phyloP scores from a whole-genome alignment of 2,797 vertebrate species.

The Anolis apletophallus region DNA sequence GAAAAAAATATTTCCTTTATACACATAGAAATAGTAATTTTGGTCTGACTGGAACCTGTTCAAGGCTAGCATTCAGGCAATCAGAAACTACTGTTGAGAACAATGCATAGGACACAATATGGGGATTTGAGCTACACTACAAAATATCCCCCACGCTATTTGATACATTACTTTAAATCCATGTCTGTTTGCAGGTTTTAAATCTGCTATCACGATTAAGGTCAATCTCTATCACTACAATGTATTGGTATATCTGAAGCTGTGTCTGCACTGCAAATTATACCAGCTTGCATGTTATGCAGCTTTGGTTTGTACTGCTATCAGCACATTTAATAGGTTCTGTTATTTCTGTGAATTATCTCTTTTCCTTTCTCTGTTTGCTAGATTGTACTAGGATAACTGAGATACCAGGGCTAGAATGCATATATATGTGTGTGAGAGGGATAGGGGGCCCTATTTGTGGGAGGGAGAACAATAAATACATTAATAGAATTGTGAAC shows the following conservation, averaged over 20 bases:
- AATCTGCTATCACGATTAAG: background rate
- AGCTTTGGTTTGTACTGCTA: background rate
- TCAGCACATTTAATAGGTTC: background rate
- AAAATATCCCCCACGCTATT: background rate
- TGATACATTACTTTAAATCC: conserved; percentile 1
- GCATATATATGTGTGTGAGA: background rate
- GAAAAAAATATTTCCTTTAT: conserved; percentile 46
- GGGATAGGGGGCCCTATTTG: too few relatives aligned
- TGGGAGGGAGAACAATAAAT: background rate
- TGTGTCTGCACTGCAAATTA: conserved; percentile 11
- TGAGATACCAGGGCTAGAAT: background rate
- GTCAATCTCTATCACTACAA: background rate
- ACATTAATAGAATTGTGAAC: background rate
- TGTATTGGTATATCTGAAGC: conserved; percentile 2
- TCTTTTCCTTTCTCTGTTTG: background rate
- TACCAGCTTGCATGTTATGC: background rate
- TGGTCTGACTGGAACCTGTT: conserved; percentile 20
- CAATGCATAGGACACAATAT: background rate
- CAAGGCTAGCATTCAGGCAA: conserved; percentile 25
- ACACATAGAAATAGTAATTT: conserved; percentile 52
- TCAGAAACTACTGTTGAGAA: background rate
- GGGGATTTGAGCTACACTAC: background rate
- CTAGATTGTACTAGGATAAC: background rate
- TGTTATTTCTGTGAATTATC: background rate
- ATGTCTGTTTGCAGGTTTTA: background rate